These are phyloP conservation scores for Poecile montanus DNA, from an alignment of 2,797 vertebrate species.

Conservation along the genomic window DNA sequence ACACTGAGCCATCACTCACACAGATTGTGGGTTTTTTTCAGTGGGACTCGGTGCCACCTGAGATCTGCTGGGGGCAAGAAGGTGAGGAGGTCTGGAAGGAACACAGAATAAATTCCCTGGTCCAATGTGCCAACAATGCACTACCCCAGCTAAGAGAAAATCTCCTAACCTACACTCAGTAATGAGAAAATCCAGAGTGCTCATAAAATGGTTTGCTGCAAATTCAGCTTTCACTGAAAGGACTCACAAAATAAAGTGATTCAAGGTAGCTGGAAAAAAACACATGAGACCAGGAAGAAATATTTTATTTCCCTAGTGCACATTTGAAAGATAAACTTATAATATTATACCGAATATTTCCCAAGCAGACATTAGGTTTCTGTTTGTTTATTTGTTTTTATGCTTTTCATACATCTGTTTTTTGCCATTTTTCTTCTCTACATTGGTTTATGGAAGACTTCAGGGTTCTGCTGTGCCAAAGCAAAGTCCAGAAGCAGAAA, in stretches of 20 bases:
- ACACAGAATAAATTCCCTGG: not conserved
- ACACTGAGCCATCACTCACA: not conserved
- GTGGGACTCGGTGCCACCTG: not conserved
- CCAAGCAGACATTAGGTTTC: not conserved
- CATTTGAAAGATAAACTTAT: not conserved
- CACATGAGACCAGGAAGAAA: not conserved
- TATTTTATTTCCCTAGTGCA: not conserved
- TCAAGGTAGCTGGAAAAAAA: not conserved
- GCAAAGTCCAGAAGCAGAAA: not conserved
- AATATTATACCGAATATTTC: not conserved
- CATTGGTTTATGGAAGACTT: not conserved
- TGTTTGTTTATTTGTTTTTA: not conserved
- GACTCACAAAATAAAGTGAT: not conserved
- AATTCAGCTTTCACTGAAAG: not conserved
- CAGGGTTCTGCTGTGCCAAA: not conserved
- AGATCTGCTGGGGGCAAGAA: not conserved
- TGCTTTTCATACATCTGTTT: rapidly evolving
- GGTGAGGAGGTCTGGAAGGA: not conserved
- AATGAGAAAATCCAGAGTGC: not conserved
- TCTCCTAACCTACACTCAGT: not conserved
- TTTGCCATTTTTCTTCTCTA: not conserved
- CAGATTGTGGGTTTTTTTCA: not conserved
- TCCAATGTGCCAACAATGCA: not conserved
- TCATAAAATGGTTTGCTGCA: not conserved
- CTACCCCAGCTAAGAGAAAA: not conserved